These are phyloP conservation scores for Sturnira hondurensis DNA, from an alignment of 2,113 vertebrate species.

Conservation along the genomic window DNA sequence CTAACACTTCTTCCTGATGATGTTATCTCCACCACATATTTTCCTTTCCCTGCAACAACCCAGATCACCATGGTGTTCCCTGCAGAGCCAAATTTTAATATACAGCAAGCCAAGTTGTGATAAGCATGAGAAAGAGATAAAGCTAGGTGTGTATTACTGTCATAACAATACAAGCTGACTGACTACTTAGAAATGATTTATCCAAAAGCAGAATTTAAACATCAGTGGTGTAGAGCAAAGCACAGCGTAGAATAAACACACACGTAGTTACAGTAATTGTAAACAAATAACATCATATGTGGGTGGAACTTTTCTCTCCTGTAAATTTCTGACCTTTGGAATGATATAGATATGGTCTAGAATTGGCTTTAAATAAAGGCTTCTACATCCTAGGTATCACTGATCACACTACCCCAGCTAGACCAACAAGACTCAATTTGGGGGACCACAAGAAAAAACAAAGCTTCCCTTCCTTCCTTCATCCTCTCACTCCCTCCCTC, in stretches of 20 bases:
- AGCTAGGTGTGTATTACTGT: not conserved
- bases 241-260: not conserved
- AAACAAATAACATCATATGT: not conserved
- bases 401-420: not conserved
- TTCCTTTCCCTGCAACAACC: not conserved
- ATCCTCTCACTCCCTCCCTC: rapidly evolving
- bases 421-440: not conserved
- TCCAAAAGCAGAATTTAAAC: not conserved
- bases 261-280: not conserved
- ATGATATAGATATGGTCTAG: not conserved
- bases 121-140: constrained; percentile 50
- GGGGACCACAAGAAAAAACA: not conserved
- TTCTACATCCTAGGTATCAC: not conserved
- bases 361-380: not conserved
- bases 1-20: not conserved
- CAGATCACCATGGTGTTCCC: constrained; percentile 19
- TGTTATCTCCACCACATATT: constrained; percentile 29
- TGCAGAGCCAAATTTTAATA: constrained; percentile 57
- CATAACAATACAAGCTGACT: constrained; percentile 18
- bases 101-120: not conserved
- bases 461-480: not conserved
- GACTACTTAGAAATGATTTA: constrained; percentile 23
- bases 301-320: not conserved
- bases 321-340: not conserved
- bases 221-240: not conserved